Evolutionary conservation across 2,797 vertebrate genomes (phyloP), one percentile per base, ranked within the genome.

Genomic region (Sphaeramia orbicularis): DNA sequence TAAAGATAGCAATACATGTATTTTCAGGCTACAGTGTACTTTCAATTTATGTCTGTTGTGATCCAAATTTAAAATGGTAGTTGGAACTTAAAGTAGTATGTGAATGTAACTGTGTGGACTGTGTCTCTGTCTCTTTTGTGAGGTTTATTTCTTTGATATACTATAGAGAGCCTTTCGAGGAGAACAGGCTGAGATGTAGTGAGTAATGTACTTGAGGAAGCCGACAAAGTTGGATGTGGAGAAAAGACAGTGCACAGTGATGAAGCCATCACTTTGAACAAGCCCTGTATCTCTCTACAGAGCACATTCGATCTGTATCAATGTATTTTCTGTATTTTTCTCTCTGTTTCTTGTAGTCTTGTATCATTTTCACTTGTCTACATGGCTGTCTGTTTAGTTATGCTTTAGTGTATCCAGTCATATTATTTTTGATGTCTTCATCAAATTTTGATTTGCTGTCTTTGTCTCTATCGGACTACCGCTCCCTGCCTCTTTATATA

Each of bases 201-300:
- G 87, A 83, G 63, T 83, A 80, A 88, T 79, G 74, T 13, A 45
- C 53, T 43, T 36, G 35, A 16, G 45, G 13, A 62, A 70, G 72
- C 57, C 52, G 74, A 53, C 74, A 14, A 6, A 50, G 49, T 42
- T 55, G 45, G 56, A 63, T 48, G 81, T 67, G 58, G 70, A 57
- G 59, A 72, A 75, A 36, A 78, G 49, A 65, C 24, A 10, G 30
- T 7, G 1, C 48, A 2, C 59, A 41, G 45, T 49, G 76, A 83
- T 85, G 82, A 77, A 85, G 74, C 81, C 15, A 21, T 80, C 81
- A 77, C 81, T 68, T 62, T 41, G 21, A 60, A 65, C 55, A 19
- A 27, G 50, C 18, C 1, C 41, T 27, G 27, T 37, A 52, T 19
- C 18, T 58, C 52, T 64, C 36, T 9, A 21, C 51, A 27, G 27